Base-by-base conservation (phyloP, 64 coral and sea anemone species). In the Dendrophyllia cribrosa region DNA sequence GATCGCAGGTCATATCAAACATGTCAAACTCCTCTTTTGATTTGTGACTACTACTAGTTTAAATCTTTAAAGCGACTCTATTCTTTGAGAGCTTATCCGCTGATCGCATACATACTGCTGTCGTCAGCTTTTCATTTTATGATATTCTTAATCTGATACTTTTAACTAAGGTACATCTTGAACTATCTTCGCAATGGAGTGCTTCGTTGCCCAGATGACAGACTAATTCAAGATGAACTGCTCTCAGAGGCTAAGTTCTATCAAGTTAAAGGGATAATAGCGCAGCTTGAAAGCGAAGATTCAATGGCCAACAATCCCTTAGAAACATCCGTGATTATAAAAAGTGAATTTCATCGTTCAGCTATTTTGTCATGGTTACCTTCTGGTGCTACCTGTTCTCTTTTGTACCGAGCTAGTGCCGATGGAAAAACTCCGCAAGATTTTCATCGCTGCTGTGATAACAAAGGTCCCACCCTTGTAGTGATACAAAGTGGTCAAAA, bases 401-500 rank as follows among this genome's bases (percentile, higher is more conserved):
- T 88, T 2, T 7, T 96, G 16, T 92, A 68, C 14, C 75, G 76
- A 16, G 82, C 64, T 34, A 34, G 60, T 6, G 59, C 23, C n/a
- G 83, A 96, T 70, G 94, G 89, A 17, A 59, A 70, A 21, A 56
- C 21, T 25, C 5, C 85, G 15, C 7, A 22, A 4, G 61, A 74
- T 66, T 96, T 96, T 58, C 94, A 91, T 62, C 68, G 76, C 34
- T 55, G 51, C n/a, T 92, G 94, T 77, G 89, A 96, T 48, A 52
- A 77, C n/a, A 64, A 89, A 62, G 88, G 72, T 64, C 62, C 48
- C 13, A 78, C 85, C n/a, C 24, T 86, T 7, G 21, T 90, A 24
- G 43, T 83, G 17, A 34, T 82, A 6, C 71, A 62, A 80, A 82
- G 88, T 15, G 55, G 7, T 14, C 51, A 70, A 43, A 66, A 56